Conservation (phyloP, 2,888 invertebrate species). For the Polydrusus tereticollis region DNA sequence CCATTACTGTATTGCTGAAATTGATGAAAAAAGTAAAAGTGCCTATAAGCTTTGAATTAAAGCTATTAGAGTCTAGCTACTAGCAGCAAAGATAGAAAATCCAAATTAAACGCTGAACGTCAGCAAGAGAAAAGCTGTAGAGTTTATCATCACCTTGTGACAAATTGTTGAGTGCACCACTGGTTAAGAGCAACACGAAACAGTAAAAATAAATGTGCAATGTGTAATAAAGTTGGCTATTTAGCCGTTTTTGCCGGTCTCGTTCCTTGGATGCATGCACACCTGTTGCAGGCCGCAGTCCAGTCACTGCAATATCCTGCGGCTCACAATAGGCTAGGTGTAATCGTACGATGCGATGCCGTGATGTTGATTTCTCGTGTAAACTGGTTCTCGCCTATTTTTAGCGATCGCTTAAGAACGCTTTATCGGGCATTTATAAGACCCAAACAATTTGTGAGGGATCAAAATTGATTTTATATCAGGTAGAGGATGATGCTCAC, state of each 20-base stretch:
- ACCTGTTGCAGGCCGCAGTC: constrained; percentile 42
- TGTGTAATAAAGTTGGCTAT: constrained; percentile 46
- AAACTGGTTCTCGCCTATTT: constrained; percentile 46
- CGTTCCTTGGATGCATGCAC: constrained; percentile 39
- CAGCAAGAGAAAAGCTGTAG: no score
- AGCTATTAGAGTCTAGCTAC: no score
- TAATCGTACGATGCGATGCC: constrained; percentile 37
- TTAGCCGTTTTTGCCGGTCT: constrained; percentile 42
- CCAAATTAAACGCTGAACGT: no score
- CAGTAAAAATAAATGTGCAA: constrained; percentile 26
- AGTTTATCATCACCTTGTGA: no score
- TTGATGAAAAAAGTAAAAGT: no score
- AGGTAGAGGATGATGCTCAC: not conserved
- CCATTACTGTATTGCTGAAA: no score
- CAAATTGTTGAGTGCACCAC: not conserved
- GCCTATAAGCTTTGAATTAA: no score
- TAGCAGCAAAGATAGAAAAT: no score
- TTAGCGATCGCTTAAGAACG: constrained; percentile 31
- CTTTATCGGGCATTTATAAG: constrained; percentile 11
- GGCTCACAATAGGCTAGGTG: constrained; percentile 38
- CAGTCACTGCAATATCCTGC: constrained; percentile 36
- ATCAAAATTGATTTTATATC: not conserved
- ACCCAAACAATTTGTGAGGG: constrained; percentile 17
- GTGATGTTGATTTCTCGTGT: constrained; percentile 42
- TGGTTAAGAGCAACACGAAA: constrained; percentile 2